Conservation (phyloP, 37 sponge, comb jelly and placozoan genomes). For the Aphrocallistes beatrix region DNA sequence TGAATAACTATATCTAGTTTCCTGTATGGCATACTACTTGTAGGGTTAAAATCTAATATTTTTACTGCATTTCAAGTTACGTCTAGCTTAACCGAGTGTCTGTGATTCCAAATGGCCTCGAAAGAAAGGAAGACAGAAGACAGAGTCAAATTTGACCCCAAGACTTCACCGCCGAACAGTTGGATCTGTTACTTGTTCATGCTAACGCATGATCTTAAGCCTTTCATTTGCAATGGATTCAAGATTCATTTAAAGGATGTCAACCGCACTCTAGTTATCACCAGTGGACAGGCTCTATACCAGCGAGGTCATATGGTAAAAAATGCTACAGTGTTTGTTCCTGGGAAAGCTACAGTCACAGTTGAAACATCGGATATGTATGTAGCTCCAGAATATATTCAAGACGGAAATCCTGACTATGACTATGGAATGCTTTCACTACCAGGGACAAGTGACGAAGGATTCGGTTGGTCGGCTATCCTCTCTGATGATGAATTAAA, state of each 20-base stretch:
- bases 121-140: too few relatives aligned
- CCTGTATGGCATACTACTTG: too few relatives aligned
- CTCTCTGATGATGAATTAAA: not conserved
- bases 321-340: not conserved
- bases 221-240: not conserved
- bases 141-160: not conserved
- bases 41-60: too few relatives aligned
- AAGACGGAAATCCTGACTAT: not conserved
- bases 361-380: not conserved
- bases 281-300: not conserved
- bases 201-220: not conserved
- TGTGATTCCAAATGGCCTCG: too few relatives aligned
- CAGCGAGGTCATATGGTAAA: not conserved
- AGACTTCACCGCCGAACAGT: not conserved
- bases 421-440: not conserved
- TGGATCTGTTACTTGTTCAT: not conserved
- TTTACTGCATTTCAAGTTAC: too few relatives aligned
- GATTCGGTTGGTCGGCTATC: not conserved
- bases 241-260: not conserved
- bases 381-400: not conserved
- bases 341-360: not conserved
- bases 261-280: not conserved
- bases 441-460: not conserved
- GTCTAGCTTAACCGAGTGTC: too few relatives aligned
- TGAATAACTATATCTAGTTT: too few relatives aligned